Evolutionary conservation across 2,888 invertebrate genomes (phyloP), one percentile per base, ranked within the genome.

Genomic region (Camponotus fellah): DNA sequence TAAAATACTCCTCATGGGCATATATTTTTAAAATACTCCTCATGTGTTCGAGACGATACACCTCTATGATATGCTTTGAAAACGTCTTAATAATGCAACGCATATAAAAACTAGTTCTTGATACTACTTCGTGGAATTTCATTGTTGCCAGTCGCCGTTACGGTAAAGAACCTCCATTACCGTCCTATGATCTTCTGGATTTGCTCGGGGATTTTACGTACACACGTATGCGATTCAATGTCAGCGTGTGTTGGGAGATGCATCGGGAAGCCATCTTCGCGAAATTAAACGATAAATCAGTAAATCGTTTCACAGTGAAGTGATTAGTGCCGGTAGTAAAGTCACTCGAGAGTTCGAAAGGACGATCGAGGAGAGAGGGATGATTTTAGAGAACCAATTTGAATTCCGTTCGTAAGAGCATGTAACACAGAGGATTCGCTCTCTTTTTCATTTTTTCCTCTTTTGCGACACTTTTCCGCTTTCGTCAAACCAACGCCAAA

Each of bases 271-370:
- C 87, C 77, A 89, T 89, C 85, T 87, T 85, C 82, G 85, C 84
- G 86, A 89, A 89, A 89, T 90, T 89, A 89, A 89, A 90, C 85
- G 86, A 90, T 90, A 90, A 90, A 90, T 90, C 90, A 87, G 90
- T 82, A 85, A 90, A 90, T 90, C 87, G 90, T 89, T 90, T 90
- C 85, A 85, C 90, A 79, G 83, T 75, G 79, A 90, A 87, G 87
- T 87, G 90, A 90, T 90, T 87, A 90, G 87, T 86, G 87, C 86
- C 89, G 87, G 86, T 83, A 89, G 89, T 89, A 86, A 90, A 90
- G 85, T 87, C 74, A 80, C 79, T 80, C 60, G 34, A 80, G 74
- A 80, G 26, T 72, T 80, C 71, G 65, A 49, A 80, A 32, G 46
- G 62, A 66, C 79, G 81, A 66, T 53, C 58, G 26, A 17, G 60